Evolutionary conservation across 2,888 invertebrate genomes (phyloP), one percentile per base, ranked within the genome.

Genomic region (Spilosoma lubricipeda): DNA sequence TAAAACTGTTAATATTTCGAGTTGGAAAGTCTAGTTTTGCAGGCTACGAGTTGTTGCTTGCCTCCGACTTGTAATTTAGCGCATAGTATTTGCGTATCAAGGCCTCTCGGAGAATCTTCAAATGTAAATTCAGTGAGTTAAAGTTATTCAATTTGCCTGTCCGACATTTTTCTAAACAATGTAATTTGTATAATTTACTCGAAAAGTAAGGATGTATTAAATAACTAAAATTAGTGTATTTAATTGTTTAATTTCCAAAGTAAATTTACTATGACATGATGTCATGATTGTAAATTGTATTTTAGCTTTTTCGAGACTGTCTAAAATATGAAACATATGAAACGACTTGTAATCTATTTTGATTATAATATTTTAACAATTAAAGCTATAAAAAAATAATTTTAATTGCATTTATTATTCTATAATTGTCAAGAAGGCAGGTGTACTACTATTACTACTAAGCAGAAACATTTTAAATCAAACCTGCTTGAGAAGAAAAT

Each of bases 1-100:
- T 67, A n/a, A 67, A 72, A 67, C 59, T 56, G 67, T 72, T 42
- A 45, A 52, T 30, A 33, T 72, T 72, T 63, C n/a, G 33, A 63
- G 59, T 67, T 63, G 15, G n/a, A 0, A 67, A 67, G 59, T 45
- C n/a, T 67, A 23, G 48, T 8, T 7, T 67, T 59, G 42, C 67
- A 36, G 20, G 20, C 67, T 33, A 30, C 45, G 67, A 67, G 45
- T 45, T 67, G 67, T 67, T 42, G 27, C 30, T 45, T 67, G 45
- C 27, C 42, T 30, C 15, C 48, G 7, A 42, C 30, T 67, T 45
- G 67, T 39, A 42, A 66, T 66, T 66, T 66, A 66, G 42, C n/a
- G 4, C 18, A 27, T 27, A 67, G 48, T 23, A 48, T 67, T 45
- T 67, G 20, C 30, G 45, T 67, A 30, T 48, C 67, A 48, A 45